Evolutionary conservation across 2,797 vertebrate genomes (phyloP).

Genomic region (Myoxocephalus aenaeus): DNA sequence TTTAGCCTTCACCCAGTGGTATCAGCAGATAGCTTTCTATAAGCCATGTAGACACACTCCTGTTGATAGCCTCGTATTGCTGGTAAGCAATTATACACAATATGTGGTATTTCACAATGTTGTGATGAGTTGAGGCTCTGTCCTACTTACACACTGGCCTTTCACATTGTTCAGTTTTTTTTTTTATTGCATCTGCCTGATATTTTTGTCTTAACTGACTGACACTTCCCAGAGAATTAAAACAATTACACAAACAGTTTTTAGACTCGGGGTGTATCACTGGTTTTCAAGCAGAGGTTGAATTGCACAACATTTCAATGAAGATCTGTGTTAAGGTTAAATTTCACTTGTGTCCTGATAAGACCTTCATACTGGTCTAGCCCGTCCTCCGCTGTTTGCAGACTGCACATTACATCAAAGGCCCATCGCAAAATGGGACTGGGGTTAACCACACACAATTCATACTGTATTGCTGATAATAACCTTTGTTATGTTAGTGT

Average conservation of each 20-base stretch:
- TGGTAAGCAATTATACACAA: conserved; percentile 37
- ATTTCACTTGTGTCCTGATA: conserved; percentile 27
- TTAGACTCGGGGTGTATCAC: not conserved
- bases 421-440: conserved; percentile 39
- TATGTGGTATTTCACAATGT: conserved; percentile 59
- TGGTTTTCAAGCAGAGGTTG: not conserved
- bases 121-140: conserved; percentile 36
- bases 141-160: conserved; percentile 8
- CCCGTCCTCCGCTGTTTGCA: conserved; percentile 39
- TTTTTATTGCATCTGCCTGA: conserved; percentile 1
- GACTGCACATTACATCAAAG: conserved; percentile 61
- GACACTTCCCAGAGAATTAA: conserved; percentile 8
- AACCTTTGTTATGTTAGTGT: conserved; percentile 26
- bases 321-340: conserved; percentile 1
- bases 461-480: conserved; percentile 46
- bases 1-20: conserved; percentile 25
- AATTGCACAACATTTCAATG: conserved; percentile 16
- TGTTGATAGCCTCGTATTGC: conserved; percentile 34
- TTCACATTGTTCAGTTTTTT: conserved; percentile 33
- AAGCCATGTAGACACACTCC: conserved; percentile 12
- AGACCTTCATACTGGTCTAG: conserved; percentile 22
- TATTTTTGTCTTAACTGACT: not conserved
- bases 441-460: conserved; percentile 57
- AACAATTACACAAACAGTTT: not conserved
- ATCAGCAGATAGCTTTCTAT: conserved; percentile 3